Conservation (phyloP, 2,797 vertebrate species). For the Schizothorax lantsangensis region DNA sequence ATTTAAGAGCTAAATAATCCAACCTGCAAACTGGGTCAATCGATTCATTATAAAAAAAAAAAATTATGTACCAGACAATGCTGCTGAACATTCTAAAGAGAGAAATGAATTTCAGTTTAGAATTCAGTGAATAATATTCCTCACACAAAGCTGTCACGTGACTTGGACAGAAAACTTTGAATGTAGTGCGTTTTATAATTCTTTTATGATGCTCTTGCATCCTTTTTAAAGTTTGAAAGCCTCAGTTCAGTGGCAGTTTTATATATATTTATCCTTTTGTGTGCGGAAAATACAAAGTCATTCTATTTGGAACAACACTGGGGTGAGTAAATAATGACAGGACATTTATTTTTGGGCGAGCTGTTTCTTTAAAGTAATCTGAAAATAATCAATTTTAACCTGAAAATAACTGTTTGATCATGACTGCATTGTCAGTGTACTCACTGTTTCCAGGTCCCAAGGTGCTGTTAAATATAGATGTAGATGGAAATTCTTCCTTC, state of each 20-base stretch:
- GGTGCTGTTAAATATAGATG: constrained; percentile 36
- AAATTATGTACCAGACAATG: neutral
- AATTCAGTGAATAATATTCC: neutral
- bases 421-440: constrained; percentile 35
- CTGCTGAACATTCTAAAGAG: neutral
- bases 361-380: constrained; percentile 1
- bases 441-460: neutral
- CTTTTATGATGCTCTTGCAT: constrained; percentile 8
- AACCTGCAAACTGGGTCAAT: neutral
- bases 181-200: neutral
- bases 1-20: neutral
- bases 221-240: neutral
- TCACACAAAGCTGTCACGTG: neutral
- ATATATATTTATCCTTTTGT: constrained; percentile 1
- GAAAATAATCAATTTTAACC: constrained; percentile 26
- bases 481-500: constrained; percentile 24
- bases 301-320: neutral
- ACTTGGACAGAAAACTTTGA: neutral
- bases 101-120: neutral
- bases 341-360: constrained; percentile 9
- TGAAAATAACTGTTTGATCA: constrained; percentile 27
- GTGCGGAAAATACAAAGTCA: neutral
- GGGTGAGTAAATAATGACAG: neutral
- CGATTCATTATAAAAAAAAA: too few relatives aligned
- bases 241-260: neutral